A percentile compares a stretch with the other conserved stretches of the same genome.
Conservation (phyloP, 1,140 invertebrate species). For the Hesperophylax magnus region DNA sequence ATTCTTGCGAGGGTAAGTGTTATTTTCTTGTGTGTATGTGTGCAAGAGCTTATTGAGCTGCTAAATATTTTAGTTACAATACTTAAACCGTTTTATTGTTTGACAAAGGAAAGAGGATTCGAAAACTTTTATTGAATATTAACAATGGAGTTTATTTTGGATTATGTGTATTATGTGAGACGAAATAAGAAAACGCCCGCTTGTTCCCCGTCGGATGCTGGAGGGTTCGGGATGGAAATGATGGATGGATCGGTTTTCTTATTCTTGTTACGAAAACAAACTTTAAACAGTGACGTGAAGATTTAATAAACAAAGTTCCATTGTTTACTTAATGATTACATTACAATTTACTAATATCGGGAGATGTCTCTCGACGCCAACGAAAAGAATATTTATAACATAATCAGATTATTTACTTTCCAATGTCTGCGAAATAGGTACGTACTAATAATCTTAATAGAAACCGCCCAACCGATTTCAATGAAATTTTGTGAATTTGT, state of each 20-base stretch:
- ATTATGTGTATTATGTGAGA: conserved; percentile 22
- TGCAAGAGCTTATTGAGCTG: too few species aligned
- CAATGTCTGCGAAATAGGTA: too few species aligned
- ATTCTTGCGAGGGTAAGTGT: too few species aligned
- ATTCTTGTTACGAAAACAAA: conserved; percentile 41
- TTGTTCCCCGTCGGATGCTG: conserved; percentile 16
- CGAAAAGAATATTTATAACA: not conserved
- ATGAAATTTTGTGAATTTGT: too few species aligned
- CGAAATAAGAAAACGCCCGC: conserved; percentile 35
- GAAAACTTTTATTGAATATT: conserved; percentile 28
- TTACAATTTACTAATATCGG: not conserved
- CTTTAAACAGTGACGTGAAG: conserved; percentile 41
- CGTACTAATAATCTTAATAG: too few species aligned
- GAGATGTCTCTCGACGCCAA: not conserved
- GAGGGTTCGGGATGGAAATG: conserved; percentile 12
- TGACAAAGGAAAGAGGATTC: not conserved
- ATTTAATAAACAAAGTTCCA: conserved; percentile 50
- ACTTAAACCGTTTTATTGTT: not conserved
- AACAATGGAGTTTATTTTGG: conserved; percentile 39
- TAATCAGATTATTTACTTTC: too few species aligned
- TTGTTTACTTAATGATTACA: conserved; percentile 29
- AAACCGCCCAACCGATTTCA: too few species aligned
- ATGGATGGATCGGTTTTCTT: conserved; percentile 48
- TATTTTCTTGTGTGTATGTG: too few species aligned
- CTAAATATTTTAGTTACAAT: too few species aligned